Conservation (phyloP, 2,888 invertebrate species). For the Agrochola lychnidis region DNA sequence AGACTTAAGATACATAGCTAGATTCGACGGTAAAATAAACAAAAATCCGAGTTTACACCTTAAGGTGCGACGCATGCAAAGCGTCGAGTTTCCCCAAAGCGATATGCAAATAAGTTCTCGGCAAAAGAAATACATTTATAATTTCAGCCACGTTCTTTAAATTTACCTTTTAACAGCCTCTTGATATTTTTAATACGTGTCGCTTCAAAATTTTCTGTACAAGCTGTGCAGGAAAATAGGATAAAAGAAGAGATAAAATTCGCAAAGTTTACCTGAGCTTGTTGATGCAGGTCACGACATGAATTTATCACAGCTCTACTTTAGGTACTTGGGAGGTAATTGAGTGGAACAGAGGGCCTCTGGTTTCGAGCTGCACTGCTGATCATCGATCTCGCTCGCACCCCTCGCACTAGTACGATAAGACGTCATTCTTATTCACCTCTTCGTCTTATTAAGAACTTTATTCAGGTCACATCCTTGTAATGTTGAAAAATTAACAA, state of each 20-base stretch:
- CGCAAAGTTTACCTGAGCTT: slow-evolving; percentile 77
- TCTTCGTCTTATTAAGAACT: slow-evolving; percentile 23
- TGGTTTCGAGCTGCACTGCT: slow-evolving; percentile 70
- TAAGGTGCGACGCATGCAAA: slow-evolving; percentile 48
- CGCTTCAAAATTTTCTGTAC: slow-evolving; percentile 79
- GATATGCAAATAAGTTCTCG: slow-evolving; percentile 78
- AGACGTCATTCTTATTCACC: slow-evolving; percentile 49
- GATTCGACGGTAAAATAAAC: slow-evolving; percentile 21
- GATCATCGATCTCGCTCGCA: slow-evolving; percentile 60
- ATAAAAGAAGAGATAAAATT: slow-evolving; percentile 82
- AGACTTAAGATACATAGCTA: background rate
- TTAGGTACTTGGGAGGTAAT: slow-evolving; percentile 80
- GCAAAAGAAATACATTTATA: slow-evolving; percentile 78
- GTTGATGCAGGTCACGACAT: slow-evolving; percentile 84
- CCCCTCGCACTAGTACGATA: slow-evolving; percentile 31
- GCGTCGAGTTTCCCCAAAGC: slow-evolving; percentile 64
- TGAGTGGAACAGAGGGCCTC: slow-evolving; percentile 79
- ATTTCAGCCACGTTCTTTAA: slow-evolving; percentile 86
- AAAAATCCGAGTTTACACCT: slow-evolving; percentile 16
- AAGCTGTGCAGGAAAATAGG: slow-evolving; percentile 76
- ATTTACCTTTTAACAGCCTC: slow-evolving; percentile 86
- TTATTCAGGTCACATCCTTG: slow-evolving; percentile 50
- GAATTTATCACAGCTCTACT: slow-evolving; percentile 84
- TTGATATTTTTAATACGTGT: slow-evolving; percentile 87
- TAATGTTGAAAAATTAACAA: slow-evolving; percentile 58